Evolutionary conservation across 2,113 vertebrate genomes (phyloP).

Genomic region (Suncus etruscus): DNA sequence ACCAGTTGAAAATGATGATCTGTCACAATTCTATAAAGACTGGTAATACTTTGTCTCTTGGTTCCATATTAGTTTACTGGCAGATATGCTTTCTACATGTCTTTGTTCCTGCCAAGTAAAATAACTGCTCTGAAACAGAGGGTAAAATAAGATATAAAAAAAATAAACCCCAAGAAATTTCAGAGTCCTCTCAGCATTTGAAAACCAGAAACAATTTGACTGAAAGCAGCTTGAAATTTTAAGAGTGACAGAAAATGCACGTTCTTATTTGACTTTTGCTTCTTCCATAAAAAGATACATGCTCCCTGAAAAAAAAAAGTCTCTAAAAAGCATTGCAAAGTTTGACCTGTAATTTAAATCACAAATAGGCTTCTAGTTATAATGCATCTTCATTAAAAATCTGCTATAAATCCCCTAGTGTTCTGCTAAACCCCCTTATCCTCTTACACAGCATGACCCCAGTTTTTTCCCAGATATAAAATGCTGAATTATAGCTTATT

Average conservation of each 20-base stretch:
- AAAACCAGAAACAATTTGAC: conserved; percentile 64
- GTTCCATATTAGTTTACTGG: conserved; percentile 57
- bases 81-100: conserved; percentile 50
- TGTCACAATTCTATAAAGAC: conserved; percentile 54
- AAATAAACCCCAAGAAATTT: conserved; percentile 55
- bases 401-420: conserved; percentile 63
- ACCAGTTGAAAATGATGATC: conserved; percentile 55
- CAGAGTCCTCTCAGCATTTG: conserved; percentile 10
- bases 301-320: conserved; percentile 59
- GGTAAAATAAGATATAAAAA: conserved; percentile 48
- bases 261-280: conserved; percentile 65
- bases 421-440: conserved; percentile 69
- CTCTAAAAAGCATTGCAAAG: conserved; percentile 71
- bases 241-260: conserved; percentile 60
- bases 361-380: conserved; percentile 76
- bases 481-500: conserved; percentile 78
- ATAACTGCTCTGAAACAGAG: conserved; percentile 57
- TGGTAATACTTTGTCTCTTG: conserved; percentile 48
- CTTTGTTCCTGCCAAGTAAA: conserved; percentile 61
- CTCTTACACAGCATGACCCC: conserved; percentile 75
- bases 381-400: conserved; percentile 73
- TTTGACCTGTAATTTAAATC: conserved; percentile 79
- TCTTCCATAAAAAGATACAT: conserved; percentile 61
- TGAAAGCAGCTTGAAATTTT: conserved; percentile 68
- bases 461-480: conserved; percentile 71